These are phyloP conservation scores for Uromys caudimaculatus DNA, from an alignment of 2,797 vertebrate species.

Conservation along the genomic window DNA sequence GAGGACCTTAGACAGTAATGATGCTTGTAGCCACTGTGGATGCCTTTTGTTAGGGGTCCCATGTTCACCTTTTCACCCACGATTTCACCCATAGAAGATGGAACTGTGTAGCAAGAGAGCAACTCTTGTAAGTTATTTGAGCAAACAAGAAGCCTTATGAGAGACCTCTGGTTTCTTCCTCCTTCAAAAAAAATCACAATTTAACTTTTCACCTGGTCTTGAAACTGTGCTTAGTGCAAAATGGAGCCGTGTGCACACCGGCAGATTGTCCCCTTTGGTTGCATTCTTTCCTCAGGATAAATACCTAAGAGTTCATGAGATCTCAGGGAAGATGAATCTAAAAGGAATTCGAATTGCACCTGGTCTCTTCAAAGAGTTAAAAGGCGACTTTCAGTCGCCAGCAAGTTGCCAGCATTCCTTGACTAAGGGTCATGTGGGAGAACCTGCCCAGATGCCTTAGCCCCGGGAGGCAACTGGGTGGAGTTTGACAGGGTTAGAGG, in stretches of 20 bases:
- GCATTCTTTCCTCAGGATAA: slow-evolving; percentile 18
- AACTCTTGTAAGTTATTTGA: neutral
- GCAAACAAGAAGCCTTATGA: slow-evolving; percentile 20
- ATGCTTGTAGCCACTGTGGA: neutral
- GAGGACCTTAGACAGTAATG: neutral
- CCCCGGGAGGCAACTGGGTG: accelerated
- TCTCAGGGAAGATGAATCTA: neutral
- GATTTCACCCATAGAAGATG: neutral
- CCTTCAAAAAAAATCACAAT: neutral
- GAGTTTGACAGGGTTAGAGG: neutral
- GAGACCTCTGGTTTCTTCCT: neutral
- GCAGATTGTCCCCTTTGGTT: neutral
- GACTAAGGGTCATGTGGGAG: neutral
- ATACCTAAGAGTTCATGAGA: neutral
- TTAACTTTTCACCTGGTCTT: neutral
- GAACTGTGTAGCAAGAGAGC: neutral
- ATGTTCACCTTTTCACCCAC: neutral
- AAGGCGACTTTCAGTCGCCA: neutral
- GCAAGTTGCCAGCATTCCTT: neutral
- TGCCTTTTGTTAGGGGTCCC: slow-evolving; percentile 2
- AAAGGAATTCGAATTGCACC: neutral
- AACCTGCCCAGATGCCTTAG: neutral
- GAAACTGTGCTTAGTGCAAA: neutral
- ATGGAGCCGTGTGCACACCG: neutral
- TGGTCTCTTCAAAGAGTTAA: slow-evolving; percentile 32